A percentile compares a stretch with the other conserved stretches of the same genome.
Evolutionary conservation across 2,888 invertebrate species (phyloP).

Genomic region (Serrognathus titanus): DNA sequence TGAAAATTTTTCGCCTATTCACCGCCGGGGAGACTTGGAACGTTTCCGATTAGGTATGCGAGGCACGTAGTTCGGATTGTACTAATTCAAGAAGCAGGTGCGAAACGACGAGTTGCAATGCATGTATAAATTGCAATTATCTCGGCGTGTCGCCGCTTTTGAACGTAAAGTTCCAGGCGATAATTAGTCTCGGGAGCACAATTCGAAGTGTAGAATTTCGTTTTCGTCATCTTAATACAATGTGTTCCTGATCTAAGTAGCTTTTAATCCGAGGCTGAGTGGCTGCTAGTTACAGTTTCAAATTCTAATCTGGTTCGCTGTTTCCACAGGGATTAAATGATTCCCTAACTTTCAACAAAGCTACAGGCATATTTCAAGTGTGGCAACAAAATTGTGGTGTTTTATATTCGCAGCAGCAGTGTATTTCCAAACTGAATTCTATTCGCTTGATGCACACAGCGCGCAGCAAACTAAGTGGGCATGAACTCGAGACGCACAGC

Average conservation of each 20-base stretch:
- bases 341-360: too few relatives aligned
- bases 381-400: too few relatives aligned
- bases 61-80: constrained; percentile 6
- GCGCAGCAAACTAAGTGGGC: too few relatives aligned
- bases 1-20: not conserved
- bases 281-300: constrained; percentile 22
- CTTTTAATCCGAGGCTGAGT: constrained; percentile 23
- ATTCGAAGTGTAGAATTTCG: not conserved
- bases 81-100: constrained; percentile 9
- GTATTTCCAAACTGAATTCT: too few relatives aligned
- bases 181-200: too few relatives aligned
- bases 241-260: constrained; percentile 21
- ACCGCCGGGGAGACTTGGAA: not conserved
- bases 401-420: too few relatives aligned
- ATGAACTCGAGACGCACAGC: too few relatives aligned
- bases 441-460: too few relatives aligned
- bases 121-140: constrained; percentile 16
- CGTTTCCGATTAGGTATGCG: constrained; percentile 5
- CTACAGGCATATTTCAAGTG: too few relatives aligned
- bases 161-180: too few relatives aligned
- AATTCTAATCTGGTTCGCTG: constrained; percentile 17
- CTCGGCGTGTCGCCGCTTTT: constrained; percentile 22
- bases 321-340: constrained; percentile 5
- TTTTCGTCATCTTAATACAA: constrained; percentile 26
- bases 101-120: constrained; percentile 5